phyloP scores from a whole-genome alignment of 2,797 vertebrate genomes.

The Gephyroberyx darwinii region DNA sequence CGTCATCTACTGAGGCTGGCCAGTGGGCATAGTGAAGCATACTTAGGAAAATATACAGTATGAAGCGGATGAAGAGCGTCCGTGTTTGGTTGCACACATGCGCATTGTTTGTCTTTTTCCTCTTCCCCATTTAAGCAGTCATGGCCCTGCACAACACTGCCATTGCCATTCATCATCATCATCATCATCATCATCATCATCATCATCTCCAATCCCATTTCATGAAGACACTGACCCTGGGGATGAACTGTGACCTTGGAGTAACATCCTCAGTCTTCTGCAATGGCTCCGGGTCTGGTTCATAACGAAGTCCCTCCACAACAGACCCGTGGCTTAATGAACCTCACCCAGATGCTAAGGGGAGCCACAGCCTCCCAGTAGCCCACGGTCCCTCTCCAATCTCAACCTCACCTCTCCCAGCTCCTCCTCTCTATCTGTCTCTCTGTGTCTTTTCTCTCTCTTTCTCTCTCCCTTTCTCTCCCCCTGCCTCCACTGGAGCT shows the following conservation, averaged over 20 bases:
- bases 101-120: not conserved
- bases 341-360: slow-evolving; percentile 73
- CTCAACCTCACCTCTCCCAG: slow-evolving; percentile 53
- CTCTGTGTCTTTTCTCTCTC: slow-evolving; percentile 14
- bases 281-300: slow-evolving; percentile 38
- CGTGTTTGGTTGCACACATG: not conserved
- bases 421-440: slow-evolving; percentile 40
- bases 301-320: slow-evolving; percentile 50
- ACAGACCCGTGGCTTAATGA: slow-evolving; percentile 64
- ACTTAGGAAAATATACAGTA: no score
- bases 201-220: slow-evolving; percentile 35
- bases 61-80: not conserved
- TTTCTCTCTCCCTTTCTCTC: not conserved
- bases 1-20: no score
- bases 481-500: slow-evolving; percentile 18
- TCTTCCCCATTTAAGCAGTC: not conserved
- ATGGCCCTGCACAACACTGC: not conserved
- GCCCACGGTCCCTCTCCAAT: slow-evolving; percentile 70
- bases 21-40: not conserved
- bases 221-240: slow-evolving; percentile 28
- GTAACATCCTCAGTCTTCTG: slow-evolving; percentile 24
- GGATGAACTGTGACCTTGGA: slow-evolving; percentile 58
- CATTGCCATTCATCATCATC: slow-evolving; percentile 46
- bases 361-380: slow-evolving; percentile 57
- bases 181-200: slow-evolving; percentile 37